Percentiles rank a stretch among this genome's conserved stretches.
phyloP scores from a whole-genome alignment of 2,113 vertebrate species.

The Ctenodactylus gundi region DNA sequence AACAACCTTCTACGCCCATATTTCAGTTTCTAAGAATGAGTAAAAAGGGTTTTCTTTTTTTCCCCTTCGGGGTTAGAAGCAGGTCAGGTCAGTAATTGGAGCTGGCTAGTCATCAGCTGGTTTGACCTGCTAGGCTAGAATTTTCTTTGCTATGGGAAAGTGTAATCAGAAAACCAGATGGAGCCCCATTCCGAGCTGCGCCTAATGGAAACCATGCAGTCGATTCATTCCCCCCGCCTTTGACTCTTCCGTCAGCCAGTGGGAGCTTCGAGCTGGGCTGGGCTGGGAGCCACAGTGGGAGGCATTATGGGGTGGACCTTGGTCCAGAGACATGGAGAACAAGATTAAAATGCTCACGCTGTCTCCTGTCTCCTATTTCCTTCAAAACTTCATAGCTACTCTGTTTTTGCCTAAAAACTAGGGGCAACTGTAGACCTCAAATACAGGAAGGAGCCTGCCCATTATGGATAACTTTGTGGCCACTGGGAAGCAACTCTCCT shows the following conservation, averaged over 20 bases:
- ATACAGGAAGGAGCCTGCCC: background rate
- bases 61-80: slow-evolving; percentile 75
- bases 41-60: slow-evolving; percentile 72
- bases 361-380: slow-evolving; percentile 28
- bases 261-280: slow-evolving; percentile 48
- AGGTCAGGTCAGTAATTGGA: slow-evolving; percentile 83
- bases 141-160: slow-evolving; percentile 80
- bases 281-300: slow-evolving; percentile 11
- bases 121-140: slow-evolving; percentile 79
- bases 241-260: slow-evolving; percentile 66
- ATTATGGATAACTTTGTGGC: too few relatives aligned
- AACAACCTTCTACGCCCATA: slow-evolving; percentile 58
- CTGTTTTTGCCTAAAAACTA: slow-evolving; percentile 31
- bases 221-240: slow-evolving; percentile 70
- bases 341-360: slow-evolving; percentile 2
- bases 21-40: slow-evolving; percentile 69
- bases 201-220: slow-evolving; percentile 71
- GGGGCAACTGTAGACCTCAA: background rate
- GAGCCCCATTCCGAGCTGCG: slow-evolving; percentile 58
- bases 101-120: slow-evolving; percentile 78
- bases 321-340: background rate
- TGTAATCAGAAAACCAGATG: slow-evolving; percentile 83
- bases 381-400: background rate
- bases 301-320: background rate
- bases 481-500: too few relatives aligned